These are phyloP conservation scores for Vanacampus margaritifer DNA, from an alignment of 2,113 vertebrate genomes.

Conservation along the genomic window DNA sequence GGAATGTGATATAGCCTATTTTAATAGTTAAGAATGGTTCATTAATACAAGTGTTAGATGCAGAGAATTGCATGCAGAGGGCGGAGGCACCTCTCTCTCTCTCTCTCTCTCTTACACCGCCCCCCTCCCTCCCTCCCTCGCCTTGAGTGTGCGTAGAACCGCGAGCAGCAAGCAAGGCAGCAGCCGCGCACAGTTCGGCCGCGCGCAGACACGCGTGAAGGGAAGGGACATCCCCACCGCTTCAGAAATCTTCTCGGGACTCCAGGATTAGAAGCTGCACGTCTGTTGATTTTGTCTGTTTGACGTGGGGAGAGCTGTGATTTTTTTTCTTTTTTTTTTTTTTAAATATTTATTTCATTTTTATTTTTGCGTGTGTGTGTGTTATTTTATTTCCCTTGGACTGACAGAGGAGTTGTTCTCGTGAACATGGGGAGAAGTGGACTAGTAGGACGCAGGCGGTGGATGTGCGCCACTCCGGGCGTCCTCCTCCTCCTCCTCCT, in stretches of 20 bases:
- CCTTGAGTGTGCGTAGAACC: conserved; percentile 57
- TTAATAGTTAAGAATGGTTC: background rate
- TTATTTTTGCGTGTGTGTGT: conserved; percentile 12
- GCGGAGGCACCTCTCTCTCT: conserved; percentile 68
- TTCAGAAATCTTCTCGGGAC: background rate
- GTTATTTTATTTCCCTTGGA: conserved; percentile 30
- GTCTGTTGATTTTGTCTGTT: background rate
- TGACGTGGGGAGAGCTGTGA: background rate
- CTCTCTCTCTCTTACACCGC: conserved; percentile 61
- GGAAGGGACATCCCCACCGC: conserved; percentile 36
- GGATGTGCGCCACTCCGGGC: conserved; percentile 79
- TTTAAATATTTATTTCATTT: conserved; percentile 21
- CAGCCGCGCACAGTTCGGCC: conserved; percentile 15
- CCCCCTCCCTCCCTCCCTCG: conserved; percentile 57
- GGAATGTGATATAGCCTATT: background rate
- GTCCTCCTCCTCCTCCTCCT: conserved; percentile 75
- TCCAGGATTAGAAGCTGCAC: background rate
- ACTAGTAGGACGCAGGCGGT: conserved; percentile 73
- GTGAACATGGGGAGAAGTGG: conserved; percentile 81
- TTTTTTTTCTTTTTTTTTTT: conserved; percentile 21
- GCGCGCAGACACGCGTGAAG: conserved; percentile 49
- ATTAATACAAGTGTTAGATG: background rate
- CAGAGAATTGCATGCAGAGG: conserved; percentile 53
- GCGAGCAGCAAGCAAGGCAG: conserved; percentile 40
- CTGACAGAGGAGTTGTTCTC: conserved; percentile 49